phyloP scores from a whole-genome alignment of 1,140 invertebrate genomes.

The Holcopasites calliopsidis region DNA sequence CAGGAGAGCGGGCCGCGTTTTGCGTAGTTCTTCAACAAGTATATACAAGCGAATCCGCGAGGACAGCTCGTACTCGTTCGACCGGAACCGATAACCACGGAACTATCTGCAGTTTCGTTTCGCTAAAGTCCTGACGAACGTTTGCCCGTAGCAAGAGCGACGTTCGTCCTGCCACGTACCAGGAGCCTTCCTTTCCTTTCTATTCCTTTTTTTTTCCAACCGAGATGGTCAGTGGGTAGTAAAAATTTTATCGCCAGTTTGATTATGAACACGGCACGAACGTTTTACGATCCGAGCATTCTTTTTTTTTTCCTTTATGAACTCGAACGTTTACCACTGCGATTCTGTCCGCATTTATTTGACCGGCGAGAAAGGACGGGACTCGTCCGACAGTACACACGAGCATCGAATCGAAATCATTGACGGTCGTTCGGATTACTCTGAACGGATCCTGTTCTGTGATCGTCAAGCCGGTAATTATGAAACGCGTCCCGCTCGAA shows the following conservation, averaged over 20 bases:
- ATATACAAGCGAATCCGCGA: not conserved
- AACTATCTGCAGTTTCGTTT: not conserved
- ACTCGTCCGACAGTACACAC: too few relatives aligned
- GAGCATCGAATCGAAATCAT: too few relatives aligned
- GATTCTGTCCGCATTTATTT: too few relatives aligned
- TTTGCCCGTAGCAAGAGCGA: not conserved
- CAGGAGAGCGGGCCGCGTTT: constrained; percentile 11
- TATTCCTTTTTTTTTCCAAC: not conserved
- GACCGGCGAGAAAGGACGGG: too few relatives aligned
- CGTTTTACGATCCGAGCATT: not conserved
- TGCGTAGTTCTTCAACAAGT: not conserved
- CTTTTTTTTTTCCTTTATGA: constrained; percentile 1
- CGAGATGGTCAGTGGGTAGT: not conserved
- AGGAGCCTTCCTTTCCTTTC: not conserved
- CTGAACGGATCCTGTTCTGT: too few relatives aligned
- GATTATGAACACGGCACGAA: not conserved
- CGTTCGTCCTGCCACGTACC: too few relatives aligned
- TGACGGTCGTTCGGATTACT: too few relatives aligned
- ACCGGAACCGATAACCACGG: not conserved
- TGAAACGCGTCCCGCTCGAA: too few relatives aligned
- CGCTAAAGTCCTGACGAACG: constrained; percentile 1
- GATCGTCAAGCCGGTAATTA: too few relatives aligned
- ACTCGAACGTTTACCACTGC: too few relatives aligned
- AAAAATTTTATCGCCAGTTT: constrained; percentile 15
- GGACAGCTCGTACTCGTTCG: not conserved